phyloP scores from a whole-genome alignment of 2,888 invertebrate species.

The Crossocerus cetratus region DNA sequence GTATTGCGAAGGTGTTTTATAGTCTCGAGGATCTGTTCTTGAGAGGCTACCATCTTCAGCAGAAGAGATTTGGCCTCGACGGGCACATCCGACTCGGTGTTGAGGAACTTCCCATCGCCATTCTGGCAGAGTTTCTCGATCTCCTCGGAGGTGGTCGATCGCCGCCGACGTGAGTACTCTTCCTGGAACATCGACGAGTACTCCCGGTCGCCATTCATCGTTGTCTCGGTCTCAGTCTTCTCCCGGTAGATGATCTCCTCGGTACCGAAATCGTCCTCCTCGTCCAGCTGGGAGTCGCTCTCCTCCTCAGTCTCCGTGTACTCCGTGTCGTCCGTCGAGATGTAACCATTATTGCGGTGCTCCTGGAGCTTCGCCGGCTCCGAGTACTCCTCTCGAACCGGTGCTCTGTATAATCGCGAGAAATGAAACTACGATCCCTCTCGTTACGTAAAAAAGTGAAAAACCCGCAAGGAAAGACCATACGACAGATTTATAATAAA shows the following conservation, averaged over 20 bases:
- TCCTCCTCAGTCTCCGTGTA: slow-evolving; percentile 55
- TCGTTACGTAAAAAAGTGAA: neutral
- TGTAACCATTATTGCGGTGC: slow-evolving; percentile 48
- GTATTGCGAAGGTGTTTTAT: slow-evolving; percentile 69
- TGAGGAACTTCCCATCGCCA: slow-evolving; percentile 44
- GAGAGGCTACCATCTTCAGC: slow-evolving; percentile 67
- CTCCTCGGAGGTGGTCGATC: slow-evolving; percentile 54
- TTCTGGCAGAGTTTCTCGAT: slow-evolving; percentile 47
- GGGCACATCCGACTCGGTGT: slow-evolving; percentile 52
- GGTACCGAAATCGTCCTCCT: slow-evolving; percentile 53
- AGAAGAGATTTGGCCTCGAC: slow-evolving; percentile 59
- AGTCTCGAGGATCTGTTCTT: slow-evolving; percentile 67
- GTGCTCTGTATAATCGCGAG: slow-evolving; percentile 28
- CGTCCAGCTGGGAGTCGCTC: slow-evolving; percentile 57
- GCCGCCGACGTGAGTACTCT: slow-evolving; percentile 39
- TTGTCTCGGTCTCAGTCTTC: slow-evolving; percentile 40
- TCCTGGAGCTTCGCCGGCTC: slow-evolving; percentile 34
- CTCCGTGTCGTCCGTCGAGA: slow-evolving; percentile 59
- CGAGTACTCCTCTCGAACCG: slow-evolving; percentile 46
- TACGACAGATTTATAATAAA: too few species aligned
- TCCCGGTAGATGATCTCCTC: slow-evolving; percentile 43
- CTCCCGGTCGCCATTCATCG: slow-evolving; percentile 47
- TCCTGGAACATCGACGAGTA: slow-evolving; percentile 42
- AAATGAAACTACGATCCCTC: slow-evolving; percentile 13
- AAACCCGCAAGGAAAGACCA: too few species aligned